Evolutionary conservation across 2,888 invertebrate genomes (phyloP), one percentile per base, ranked within the genome.

Genomic region (Linnaemya tessellans): DNA sequence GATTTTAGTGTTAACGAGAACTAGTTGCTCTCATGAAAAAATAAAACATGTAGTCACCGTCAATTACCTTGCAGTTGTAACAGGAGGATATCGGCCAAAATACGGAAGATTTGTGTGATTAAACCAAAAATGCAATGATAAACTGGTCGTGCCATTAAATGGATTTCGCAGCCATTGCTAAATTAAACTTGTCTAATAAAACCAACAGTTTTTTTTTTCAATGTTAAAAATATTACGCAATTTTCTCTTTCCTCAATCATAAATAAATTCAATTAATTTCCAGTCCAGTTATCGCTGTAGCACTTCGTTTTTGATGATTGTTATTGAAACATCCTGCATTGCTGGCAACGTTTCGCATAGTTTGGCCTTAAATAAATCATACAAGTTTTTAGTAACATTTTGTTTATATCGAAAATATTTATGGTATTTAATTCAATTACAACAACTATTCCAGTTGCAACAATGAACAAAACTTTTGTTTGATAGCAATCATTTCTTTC

Each of bases 81-180:
- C 46, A 82, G 70, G 70, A 84, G 81, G 81, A 82, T 82, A 79
- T 73, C 51, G 75, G 56, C 62, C 62, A 73, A 82, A 51, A 85
- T 73, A 79, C 81, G 85, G 84, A 84, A 84, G 84, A 81, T 60
- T 56, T 73, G 49, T 15, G 25, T 25, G n/a, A 43, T 22, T 56
- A 38, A 56, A 38, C 54, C n/a, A 46, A 64, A 71, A 54, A 65
- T 3, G 20, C 35, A 51, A 41, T 35, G 25, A 60, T 67, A 84
- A 84, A 62, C 67, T 54, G 18, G 71, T 71, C 49, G 54, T 51
- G 43, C 56, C 67, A 78, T 74, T 67, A 58, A 51, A 64, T 22
- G 9, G 18, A 20, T 43, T 65, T 46, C 22, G 4, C 30, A 46
- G n/a, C 22, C 43, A 22, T 30, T 60, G 43, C 20, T 73, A 46